phyloP scores from a whole-genome alignment of 2,797 vertebrate species.

The Bovichtus variegatus region DNA sequence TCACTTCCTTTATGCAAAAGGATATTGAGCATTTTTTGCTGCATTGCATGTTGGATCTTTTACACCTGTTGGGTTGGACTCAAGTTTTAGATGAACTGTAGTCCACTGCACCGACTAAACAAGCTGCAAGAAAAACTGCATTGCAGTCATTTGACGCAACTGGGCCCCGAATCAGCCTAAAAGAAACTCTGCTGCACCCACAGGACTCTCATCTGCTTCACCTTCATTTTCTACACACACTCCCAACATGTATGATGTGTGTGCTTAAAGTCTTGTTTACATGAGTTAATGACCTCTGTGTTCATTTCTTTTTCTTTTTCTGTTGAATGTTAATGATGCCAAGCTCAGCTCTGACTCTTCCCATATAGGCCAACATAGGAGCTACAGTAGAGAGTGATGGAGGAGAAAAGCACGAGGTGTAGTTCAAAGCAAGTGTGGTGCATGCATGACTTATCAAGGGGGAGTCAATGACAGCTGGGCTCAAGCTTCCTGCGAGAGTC shows the following conservation, averaged over 20 bases:
- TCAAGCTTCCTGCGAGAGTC: constrained; percentile 20
- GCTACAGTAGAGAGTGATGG: neutral
- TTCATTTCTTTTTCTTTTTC: too few species aligned
- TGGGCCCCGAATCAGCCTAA: constrained; percentile 10
- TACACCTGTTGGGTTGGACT: neutral
- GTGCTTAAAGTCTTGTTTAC: constrained; percentile 57
- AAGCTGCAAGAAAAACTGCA: constrained; percentile 30
- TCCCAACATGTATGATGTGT: constrained; percentile 31
- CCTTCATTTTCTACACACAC: constrained; percentile 67
- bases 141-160: constrained; percentile 26
- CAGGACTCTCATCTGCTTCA: constrained; percentile 48
- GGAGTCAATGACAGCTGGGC: constrained; percentile 39
- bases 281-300: constrained; percentile 59
- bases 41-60: neutral
- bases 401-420: constrained; percentile 12
- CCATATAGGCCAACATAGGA: constrained; percentile 36
- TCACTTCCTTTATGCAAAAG: neutral
- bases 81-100: neutral
- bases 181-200: constrained; percentile 50
- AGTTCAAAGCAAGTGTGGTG: constrained; percentile 21
- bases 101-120: constrained; percentile 28
- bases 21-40: neutral
- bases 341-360: constrained; percentile 5
- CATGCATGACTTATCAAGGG: constrained; percentile 27
- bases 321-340: constrained; percentile 54